phyloP scores from a whole-genome alignment of 2,113 vertebrate species.

The Onychostruthus taczanowskii region DNA sequence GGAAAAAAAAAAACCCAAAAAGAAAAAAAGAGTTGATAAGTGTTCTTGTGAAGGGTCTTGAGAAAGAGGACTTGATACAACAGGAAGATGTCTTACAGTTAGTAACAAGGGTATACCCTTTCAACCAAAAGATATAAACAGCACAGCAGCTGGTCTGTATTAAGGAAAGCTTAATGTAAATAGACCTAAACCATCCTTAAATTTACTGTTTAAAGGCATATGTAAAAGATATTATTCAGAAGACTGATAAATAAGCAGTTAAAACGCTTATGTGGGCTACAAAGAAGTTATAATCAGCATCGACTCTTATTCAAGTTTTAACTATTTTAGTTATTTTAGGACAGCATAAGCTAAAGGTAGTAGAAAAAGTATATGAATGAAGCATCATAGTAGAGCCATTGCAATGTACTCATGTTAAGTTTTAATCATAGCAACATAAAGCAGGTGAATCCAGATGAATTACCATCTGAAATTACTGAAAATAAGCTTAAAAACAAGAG shows the following conservation, averaged over 20 bases:
- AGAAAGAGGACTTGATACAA: not conserved
- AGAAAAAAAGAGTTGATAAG: accelerated
- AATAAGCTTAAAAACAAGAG: not conserved
- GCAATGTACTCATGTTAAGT: not conserved
- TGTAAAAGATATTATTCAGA: not conserved
- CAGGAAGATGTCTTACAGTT: not conserved
- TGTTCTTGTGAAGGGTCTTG: not conserved
- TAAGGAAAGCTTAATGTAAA: not conserved
- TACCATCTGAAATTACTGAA: not conserved
- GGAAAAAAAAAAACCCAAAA: not conserved
- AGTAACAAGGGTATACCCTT: not conserved
- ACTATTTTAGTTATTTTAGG: not conserved
- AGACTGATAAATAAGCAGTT: not conserved
- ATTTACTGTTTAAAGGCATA: not conserved
- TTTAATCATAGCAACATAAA: not conserved
- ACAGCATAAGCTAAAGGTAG: not conserved
- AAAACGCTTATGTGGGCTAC: not conserved
- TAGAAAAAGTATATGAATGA: not conserved
- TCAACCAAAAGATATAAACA: not conserved
- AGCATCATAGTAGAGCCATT: not conserved
- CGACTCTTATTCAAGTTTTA: not conserved
- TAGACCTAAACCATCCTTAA: not conserved
- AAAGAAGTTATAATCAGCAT: not conserved
- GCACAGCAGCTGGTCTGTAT: accelerated
- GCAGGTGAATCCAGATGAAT: not conserved